Conservation (phyloP, 2,113 vertebrate species). For the Gambusia affinis region DNA sequence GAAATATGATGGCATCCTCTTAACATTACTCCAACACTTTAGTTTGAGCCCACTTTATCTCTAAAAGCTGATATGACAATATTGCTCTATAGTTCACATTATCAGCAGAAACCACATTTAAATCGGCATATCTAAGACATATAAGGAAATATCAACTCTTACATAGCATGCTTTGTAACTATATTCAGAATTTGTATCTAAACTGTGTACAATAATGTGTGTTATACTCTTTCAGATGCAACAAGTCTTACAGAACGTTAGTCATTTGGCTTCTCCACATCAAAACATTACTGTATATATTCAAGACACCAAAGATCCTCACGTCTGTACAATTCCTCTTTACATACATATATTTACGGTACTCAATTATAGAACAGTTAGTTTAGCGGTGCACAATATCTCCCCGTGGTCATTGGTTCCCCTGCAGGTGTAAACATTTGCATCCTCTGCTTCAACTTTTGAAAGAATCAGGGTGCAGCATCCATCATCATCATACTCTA, state of each 20-base stretch:
- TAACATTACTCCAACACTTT: no score
- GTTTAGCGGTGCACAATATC: conserved; percentile 58
- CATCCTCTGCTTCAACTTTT: conserved; percentile 50
- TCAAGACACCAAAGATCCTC: conserved; percentile 5
- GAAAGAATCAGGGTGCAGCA: conserved; percentile 75
- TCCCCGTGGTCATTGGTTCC: conserved; percentile 75
- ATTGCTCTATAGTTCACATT: no score
- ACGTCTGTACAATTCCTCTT: conserved; percentile 1
- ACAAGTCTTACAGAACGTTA: neutral
- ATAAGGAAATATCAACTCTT: conserved; percentile 12
- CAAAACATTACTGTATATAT: conserved; percentile 5
- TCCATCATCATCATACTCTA: conserved; percentile 82
- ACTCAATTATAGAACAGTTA: conserved; percentile 50
- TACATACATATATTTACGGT: neutral
- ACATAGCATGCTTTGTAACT: conserved; percentile 21
- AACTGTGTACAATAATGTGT: neutral
- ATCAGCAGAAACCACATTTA: neutral
- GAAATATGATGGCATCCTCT: no score
- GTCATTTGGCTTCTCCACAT: conserved; percentile 14
- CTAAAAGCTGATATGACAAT: no score
- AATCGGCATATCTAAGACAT: neutral
- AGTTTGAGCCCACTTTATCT: no score
- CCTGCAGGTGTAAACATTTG: conserved; percentile 76
- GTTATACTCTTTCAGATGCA: conserved; percentile 13
- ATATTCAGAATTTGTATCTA: conserved; percentile 10